Percentiles rank a stretch among this genome's conserved stretches.
These are phyloP conservation scores for Poecilus cupreus DNA, from an alignment of 2,888 invertebrate species.

Conservation along the genomic window DNA sequence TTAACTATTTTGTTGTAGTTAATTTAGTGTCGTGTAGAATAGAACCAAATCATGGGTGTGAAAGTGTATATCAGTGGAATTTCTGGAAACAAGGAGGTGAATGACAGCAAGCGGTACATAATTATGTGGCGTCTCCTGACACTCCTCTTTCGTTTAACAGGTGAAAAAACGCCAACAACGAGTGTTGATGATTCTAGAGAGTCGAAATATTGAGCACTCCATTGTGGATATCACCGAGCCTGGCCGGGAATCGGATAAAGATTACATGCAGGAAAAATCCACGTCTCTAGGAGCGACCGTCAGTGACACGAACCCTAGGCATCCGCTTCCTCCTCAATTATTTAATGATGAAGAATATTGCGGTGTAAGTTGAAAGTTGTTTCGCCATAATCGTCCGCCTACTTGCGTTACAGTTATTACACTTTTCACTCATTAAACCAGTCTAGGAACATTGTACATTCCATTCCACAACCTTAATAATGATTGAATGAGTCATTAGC, in stretches of 20 bases:
- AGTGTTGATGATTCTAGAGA: slow-evolving; percentile 94
- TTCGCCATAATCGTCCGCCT: neutral
- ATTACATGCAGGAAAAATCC: slow-evolving; percentile 93
- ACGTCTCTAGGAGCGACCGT: slow-evolving; percentile 84
- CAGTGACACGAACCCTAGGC: slow-evolving; percentile 83
- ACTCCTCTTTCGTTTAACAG: slow-evolving; percentile 73
- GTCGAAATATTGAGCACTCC: slow-evolving; percentile 92
- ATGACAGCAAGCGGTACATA: slow-evolving; percentile 66
- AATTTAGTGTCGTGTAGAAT: slow-evolving; percentile 44
- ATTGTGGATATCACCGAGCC: slow-evolving; percentile 96
- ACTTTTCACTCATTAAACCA: neutral
- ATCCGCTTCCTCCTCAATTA: slow-evolving; percentile 94
- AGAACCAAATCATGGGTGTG: slow-evolving; percentile 82
- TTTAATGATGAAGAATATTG: slow-evolving; percentile 95
- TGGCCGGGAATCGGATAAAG: slow-evolving; percentile 89
- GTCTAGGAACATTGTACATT: too few species aligned
- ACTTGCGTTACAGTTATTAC: neutral
- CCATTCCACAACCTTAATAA: neutral
- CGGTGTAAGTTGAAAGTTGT: slow-evolving; percentile 80
- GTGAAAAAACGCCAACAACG: slow-evolving; percentile 97
- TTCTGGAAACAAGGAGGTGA: slow-evolving; percentile 95
- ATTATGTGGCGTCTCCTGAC: slow-evolving; percentile 24
- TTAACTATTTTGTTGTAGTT: slow-evolving; percentile 53
- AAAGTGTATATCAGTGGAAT: slow-evolving; percentile 94
- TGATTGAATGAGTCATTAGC: slow-evolving; percentile 38